phyloP scores from a whole-genome alignment of 1,140 invertebrate genomes.

The Hyposmocoma kahamanoa region DNA sequence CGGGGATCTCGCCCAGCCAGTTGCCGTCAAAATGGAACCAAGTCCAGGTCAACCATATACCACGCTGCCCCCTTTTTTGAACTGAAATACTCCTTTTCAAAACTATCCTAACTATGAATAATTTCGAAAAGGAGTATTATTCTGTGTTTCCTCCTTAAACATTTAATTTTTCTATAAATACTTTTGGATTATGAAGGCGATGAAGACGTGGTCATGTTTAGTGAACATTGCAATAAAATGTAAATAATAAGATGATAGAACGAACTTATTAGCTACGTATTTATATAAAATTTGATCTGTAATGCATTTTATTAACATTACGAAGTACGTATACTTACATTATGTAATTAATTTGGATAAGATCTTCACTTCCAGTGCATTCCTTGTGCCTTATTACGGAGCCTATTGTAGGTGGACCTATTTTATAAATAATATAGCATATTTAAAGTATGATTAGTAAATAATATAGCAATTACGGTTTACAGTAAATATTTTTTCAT shows the following conservation, averaged over 20 bases:
- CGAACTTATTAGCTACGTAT: too few relatives aligned
- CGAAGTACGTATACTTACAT: constrained; percentile 4
- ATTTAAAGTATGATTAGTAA: constrained; percentile 6
- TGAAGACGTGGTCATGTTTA: too few relatives aligned
- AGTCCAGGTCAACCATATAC: constrained; percentile 77
- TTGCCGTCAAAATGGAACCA: constrained; percentile 78
- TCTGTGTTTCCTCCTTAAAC: too few relatives aligned
- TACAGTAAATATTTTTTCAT: too few relatives aligned
- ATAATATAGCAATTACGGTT: too few relatives aligned
- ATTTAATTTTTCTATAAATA: constrained; percentile 9
- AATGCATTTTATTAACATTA: too few relatives aligned
- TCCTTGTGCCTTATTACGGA: constrained; percentile 53
- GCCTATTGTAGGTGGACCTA: too few relatives aligned
- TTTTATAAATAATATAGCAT: too few relatives aligned
- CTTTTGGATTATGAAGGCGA: too few relatives aligned
- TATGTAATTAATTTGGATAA: constrained; percentile 7
- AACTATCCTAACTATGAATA: constrained; percentile 59
- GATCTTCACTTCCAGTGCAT: constrained; percentile 40
- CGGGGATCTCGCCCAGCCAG: constrained; percentile 70
- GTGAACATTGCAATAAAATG: background rate
- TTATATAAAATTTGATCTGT: too few relatives aligned
- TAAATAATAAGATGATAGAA: too few relatives aligned
- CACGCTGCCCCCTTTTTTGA: constrained; percentile 84
- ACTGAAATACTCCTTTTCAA: constrained; percentile 78
- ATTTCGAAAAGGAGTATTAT: constrained; percentile 71